phyloP scores from a whole-genome alignment of 2,888 invertebrate genomes.

The Caenorhabditis afra region DNA sequence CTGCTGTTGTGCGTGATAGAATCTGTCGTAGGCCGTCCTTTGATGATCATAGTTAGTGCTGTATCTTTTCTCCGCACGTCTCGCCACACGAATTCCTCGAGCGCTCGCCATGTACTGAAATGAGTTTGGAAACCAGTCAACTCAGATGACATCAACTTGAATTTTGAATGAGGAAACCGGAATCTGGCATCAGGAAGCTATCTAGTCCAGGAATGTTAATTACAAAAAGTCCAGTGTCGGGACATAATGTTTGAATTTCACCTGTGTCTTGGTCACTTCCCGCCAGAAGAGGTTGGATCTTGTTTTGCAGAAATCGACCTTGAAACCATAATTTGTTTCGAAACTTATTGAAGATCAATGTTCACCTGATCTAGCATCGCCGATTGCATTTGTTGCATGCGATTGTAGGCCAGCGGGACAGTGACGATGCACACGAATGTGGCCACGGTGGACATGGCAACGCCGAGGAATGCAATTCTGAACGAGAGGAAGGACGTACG shows the following conservation, averaged over 20 bases:
- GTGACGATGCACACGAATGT: constrained; percentile 76
- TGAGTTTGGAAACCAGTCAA: constrained; percentile 1
- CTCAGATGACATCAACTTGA: constrained; percentile 16
- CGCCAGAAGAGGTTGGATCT: constrained; percentile 76
- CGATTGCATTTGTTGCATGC: constrained; percentile 77
- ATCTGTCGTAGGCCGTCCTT: constrained; percentile 47
- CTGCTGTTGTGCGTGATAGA: constrained; percentile 47
- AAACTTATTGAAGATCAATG: background rate
- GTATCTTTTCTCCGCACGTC: constrained; percentile 52
- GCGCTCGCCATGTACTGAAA: constrained; percentile 57
- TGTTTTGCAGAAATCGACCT: constrained; percentile 76
- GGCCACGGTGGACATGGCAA: constrained; percentile 75
- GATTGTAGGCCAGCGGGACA: constrained; percentile 78
- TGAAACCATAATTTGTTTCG: constrained; percentile 7
- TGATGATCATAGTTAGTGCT: constrained; percentile 48
- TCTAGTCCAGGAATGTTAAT: no score
- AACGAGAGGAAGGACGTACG: constrained; percentile 12
- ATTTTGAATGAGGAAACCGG: constrained; percentile 1
- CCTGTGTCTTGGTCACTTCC: constrained; percentile 78
- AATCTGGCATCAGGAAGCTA: no score
- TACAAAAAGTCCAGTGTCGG: no score
- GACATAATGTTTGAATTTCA: constrained; percentile 27
- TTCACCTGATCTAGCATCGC: constrained; percentile 73
- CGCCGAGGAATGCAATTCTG: constrained; percentile 77
- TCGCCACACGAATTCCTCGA: constrained; percentile 47